phyloP scores from a whole-genome alignment of 1,140 invertebrate genomes.

The Dreissena polymorpha region DNA sequence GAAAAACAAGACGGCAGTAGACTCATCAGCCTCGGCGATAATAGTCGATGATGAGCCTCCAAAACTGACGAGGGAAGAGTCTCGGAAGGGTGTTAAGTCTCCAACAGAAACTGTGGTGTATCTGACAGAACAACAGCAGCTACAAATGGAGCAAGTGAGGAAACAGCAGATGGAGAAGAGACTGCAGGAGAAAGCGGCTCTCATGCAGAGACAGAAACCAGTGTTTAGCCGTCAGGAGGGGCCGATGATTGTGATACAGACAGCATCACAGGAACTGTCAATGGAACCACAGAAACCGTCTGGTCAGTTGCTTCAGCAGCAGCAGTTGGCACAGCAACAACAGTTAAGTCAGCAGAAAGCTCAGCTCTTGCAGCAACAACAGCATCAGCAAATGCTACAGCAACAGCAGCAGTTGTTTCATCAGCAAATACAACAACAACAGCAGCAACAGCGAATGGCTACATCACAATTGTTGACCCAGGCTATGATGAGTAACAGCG shows the following conservation, averaged over 20 bases:
- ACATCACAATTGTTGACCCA: no score
- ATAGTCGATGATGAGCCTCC: no score
- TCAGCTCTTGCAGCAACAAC: background rate
- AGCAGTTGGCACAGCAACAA: background rate
- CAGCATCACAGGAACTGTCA: background rate
- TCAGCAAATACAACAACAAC: background rate
- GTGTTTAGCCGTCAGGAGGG: no score
- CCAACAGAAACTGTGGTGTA: no score
- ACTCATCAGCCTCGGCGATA: background rate
- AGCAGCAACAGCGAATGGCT: background rate
- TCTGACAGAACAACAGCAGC: no score
- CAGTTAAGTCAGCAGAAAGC: background rate
- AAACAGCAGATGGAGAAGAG: no score
- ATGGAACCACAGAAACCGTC: background rate
- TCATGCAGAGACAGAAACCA: no score
- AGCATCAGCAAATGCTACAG: background rate
- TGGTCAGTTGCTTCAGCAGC: constrained; percentile 5
- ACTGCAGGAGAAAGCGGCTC: no score
- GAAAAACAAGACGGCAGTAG: background rate
- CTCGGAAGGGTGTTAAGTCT: no score
- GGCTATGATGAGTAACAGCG: background rate
- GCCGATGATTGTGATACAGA: no score
- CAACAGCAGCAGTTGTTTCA: constrained; percentile 4
- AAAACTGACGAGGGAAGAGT: no score
- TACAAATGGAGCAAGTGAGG: no score